These are phyloP conservation scores for Dolichoris vasculosae DNA, from an alignment of 1,140 invertebrate genomes.

Conservation along the genomic window DNA sequence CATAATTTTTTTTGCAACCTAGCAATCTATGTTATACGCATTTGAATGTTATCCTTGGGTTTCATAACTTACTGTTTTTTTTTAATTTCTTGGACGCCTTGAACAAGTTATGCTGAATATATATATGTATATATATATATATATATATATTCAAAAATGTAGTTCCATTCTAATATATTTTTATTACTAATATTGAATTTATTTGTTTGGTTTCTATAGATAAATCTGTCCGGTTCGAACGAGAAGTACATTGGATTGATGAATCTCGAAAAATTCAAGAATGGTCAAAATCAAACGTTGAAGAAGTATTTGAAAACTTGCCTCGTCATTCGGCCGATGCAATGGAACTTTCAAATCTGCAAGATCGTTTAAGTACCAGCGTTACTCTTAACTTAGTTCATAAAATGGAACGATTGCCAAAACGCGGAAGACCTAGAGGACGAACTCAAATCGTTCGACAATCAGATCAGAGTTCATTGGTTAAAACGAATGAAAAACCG, in stretches of 20 bases:
- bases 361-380: not conserved
- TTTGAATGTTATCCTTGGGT: slow-evolving; percentile 13
- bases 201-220: slow-evolving; percentile 13
- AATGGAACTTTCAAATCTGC: not conserved
- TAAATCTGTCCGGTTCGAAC: not conserved
- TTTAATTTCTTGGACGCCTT: not conserved
- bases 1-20: not conserved
- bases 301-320: not conserved
- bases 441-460: not conserved
- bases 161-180: not conserved
- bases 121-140: not conserved
- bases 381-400: not conserved
- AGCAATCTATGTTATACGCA: not conserved
- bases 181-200: not conserved
- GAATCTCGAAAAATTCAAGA: not conserved
- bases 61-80: not conserved
- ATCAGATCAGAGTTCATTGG: too few relatives aligned
- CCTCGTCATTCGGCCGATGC: not conserved
- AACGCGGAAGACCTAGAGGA: slow-evolving; percentile 30
- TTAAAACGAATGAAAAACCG: not conserved
- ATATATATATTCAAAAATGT: not conserved
- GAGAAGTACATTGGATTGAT: not conserved
- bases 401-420: slow-evolving; percentile 22
- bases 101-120: not conserved
- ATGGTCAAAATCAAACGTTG: not conserved